A percentile compares a stretch with the other conserved stretches of the same genome.
Conservation (phyloP, 2,797 vertebrate species). For the Helostoma temminkii region DNA sequence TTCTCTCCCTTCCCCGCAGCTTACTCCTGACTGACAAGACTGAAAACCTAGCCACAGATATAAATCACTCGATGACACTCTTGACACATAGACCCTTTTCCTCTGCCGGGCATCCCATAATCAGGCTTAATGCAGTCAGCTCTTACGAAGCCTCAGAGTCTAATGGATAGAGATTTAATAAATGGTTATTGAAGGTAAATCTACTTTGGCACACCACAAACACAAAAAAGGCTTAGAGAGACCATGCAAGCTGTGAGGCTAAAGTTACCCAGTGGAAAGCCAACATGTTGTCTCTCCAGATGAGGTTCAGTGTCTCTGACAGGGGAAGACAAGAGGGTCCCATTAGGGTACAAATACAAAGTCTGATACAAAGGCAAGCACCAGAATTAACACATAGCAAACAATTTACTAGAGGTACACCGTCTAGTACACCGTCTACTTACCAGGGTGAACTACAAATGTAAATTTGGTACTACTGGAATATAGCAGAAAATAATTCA, state of each 20-base stretch:
- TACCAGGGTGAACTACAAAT: neutral
- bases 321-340: constrained; percentile 40
- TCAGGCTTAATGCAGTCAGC: constrained; percentile 95
- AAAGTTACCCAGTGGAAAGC: constrained; percentile 71
- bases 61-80: constrained; percentile 86
- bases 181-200: constrained; percentile 99
- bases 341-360: constrained; percentile 53
- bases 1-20: constrained; percentile 60
- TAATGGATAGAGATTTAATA: constrained; percentile 98
- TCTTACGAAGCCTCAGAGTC: constrained; percentile 88
- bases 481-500: neutral
- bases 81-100: constrained; percentile 85
- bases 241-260: constrained; percentile 72
- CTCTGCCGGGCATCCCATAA: constrained; percentile 88
- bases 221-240: constrained; percentile 83
- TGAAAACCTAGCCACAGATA: constrained; percentile 78
- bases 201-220: constrained; percentile 91
- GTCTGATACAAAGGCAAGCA: neutral
- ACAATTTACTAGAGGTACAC: neutral
- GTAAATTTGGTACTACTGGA: neutral
- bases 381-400: neutral
- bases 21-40: constrained; percentile 78
- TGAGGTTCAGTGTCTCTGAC: constrained; percentile 46
- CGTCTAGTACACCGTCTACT: no score
- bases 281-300: constrained; percentile 54